Evolutionary conservation across 2,888 invertebrate genomes (phyloP).

Genomic region (Netelia melanura): DNA sequence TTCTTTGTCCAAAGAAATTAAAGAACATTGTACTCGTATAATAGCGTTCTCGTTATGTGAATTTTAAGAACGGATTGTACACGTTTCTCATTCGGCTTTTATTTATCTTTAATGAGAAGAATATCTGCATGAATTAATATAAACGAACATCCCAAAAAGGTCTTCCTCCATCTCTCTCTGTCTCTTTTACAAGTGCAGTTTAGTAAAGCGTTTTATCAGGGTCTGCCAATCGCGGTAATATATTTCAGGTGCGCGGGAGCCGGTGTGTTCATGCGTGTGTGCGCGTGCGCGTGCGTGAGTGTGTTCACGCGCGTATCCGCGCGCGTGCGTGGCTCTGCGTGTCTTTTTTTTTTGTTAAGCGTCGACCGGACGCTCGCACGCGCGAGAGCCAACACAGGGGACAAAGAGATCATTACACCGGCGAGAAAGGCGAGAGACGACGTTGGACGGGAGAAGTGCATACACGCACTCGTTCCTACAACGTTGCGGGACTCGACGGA

Average conservation of each 20-base stretch:
- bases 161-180: constrained; percentile 4
- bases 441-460: constrained; percentile 25
- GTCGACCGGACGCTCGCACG: constrained; percentile 72
- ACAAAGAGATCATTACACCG: constrained; percentile 83
- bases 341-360: constrained; percentile 77
- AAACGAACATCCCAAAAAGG: background rate
- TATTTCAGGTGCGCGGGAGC: constrained; percentile 80
- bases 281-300: background rate
- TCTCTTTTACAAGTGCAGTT: background rate
- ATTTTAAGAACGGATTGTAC: background rate
- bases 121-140: constrained; percentile 1
- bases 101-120: background rate
- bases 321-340: background rate
- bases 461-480: constrained; percentile 2
- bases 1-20: too few species aligned
- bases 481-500: constrained; percentile 72
- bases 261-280: constrained; percentile 57
- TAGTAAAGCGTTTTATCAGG: constrained; percentile 34
- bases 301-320: constrained; percentile 31
- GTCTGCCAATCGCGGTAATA: constrained; percentile 80
- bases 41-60: too few species aligned
- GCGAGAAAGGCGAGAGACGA: constrained; percentile 76
- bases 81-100: background rate
- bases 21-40: too few species aligned
- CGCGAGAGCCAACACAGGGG: constrained; percentile 66